Evolutionary conservation across 1,140 invertebrate genomes (phyloP).

Genomic region (Eubasilissa regina): DNA sequence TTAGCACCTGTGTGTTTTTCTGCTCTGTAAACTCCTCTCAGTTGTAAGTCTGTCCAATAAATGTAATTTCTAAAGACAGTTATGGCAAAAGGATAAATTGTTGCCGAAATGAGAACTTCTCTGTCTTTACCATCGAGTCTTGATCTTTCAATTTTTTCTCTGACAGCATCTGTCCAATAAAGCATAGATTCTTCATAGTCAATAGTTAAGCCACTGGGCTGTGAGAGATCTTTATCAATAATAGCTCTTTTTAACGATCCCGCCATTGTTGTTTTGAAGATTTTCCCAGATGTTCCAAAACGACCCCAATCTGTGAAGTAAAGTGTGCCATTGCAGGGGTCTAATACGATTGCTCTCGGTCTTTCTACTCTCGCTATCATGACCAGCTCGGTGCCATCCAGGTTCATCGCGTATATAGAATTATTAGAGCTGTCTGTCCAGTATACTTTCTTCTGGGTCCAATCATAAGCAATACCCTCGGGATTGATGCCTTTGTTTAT

Average conservation of each 20-base stretch:
- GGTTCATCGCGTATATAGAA: conserved; percentile 95
- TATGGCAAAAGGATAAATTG: conserved; percentile 97
- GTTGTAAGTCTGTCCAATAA: conserved; percentile 97
- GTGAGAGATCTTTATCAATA: conserved; percentile 91
- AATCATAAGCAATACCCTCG: conserved; percentile 97
- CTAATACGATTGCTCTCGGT: conserved; percentile 95
- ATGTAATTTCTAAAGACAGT: conserved; percentile 94
- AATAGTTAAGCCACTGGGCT: conserved; percentile 95
- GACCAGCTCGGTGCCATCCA: conserved; percentile 89
- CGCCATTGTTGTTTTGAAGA: conserved; percentile 96
- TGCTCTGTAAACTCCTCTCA: conserved; percentile 94
- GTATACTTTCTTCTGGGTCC: conserved; percentile 97
- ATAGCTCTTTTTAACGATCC: conserved; percentile 93
- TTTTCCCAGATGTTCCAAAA: conserved; percentile 94
- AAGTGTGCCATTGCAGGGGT: conserved; percentile 95
- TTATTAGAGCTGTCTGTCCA: conserved; percentile 97
- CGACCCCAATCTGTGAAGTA: conserved; percentile 96
- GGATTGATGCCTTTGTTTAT: conserved; percentile 90
- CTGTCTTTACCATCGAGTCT: conserved; percentile 88
- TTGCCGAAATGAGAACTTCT: conserved; percentile 87
- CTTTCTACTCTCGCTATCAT: conserved; percentile 95
- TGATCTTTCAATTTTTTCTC: conserved; percentile 97
- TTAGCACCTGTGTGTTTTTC: conserved; percentile 97
- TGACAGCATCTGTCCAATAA: conserved; percentile 98
- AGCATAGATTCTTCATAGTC: conserved; percentile 96